phyloP scores from a whole-genome alignment of 2,888 invertebrate species.

The Dryadula phaetusa region DNA sequence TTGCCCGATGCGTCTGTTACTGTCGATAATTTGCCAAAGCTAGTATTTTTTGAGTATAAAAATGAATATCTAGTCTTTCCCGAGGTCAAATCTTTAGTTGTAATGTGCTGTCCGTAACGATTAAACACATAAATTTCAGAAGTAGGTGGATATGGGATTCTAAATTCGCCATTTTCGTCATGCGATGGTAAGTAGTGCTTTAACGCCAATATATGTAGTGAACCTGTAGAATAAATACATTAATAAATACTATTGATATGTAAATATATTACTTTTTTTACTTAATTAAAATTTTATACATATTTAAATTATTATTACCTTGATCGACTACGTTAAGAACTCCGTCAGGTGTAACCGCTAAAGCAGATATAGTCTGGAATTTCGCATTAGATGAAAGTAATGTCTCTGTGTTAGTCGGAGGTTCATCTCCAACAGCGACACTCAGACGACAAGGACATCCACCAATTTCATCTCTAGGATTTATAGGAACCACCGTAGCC shows the following conservation, averaged over 20 bases:
- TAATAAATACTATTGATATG: no score
- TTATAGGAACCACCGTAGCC: constrained; percentile 78
- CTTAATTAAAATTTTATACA: background rate
- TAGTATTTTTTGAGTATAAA: constrained; percentile 98
- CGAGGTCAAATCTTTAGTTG: constrained; percentile 97
- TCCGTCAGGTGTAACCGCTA: constrained; percentile 98
- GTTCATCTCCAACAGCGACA: constrained; percentile 85
- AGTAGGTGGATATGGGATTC: constrained; percentile 96
- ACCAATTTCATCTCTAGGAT: constrained; percentile 71
- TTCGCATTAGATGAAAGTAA: constrained; percentile 95
- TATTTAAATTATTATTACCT: constrained; percentile 72
- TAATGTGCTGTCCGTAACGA: constrained; percentile 97
- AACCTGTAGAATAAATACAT: constrained; percentile 77
- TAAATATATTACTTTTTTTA: background rate
- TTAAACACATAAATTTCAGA: constrained; percentile 97
- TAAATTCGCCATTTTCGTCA: constrained; percentile 95
- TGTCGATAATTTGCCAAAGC: constrained; percentile 96
- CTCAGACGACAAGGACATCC: constrained; percentile 80
- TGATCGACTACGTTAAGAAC: constrained; percentile 98
- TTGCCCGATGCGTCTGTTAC: constrained; percentile 97
- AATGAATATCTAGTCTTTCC: constrained; percentile 97
- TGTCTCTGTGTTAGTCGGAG: constrained; percentile 92
- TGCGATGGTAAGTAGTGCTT: constrained; percentile 95
- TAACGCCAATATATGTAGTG: constrained; percentile 92
- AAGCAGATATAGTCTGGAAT: constrained; percentile 94